Conservation (phyloP, 2,888 invertebrate genomes). For the Cremastinae sp. region DNA sequence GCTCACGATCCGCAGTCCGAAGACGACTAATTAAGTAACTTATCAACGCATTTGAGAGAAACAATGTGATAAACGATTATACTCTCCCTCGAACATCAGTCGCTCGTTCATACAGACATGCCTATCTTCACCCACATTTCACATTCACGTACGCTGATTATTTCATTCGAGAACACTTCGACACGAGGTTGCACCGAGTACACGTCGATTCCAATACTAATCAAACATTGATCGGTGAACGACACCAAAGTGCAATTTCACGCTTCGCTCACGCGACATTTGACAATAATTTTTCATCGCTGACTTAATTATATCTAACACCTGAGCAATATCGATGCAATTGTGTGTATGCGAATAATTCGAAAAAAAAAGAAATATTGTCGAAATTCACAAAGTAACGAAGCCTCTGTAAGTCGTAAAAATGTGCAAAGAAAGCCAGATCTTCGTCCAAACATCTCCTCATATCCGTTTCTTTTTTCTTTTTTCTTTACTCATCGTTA, state of each 20-base stretch:
- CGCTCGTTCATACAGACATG: constrained; percentile 45
- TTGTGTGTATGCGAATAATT: not conserved
- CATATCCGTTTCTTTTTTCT: constrained; percentile 8
- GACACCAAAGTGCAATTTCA: constrained; percentile 41
- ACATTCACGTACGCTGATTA: constrained; percentile 56
- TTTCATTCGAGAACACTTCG: constrained; percentile 62
- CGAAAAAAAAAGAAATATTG: too few species aligned
- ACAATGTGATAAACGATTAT: constrained; percentile 6
- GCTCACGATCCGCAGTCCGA: not conserved
- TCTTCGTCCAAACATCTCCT: constrained; percentile 5
- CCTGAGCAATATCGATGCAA: too few species aligned
- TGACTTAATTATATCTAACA: too few species aligned
- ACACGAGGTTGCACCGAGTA: constrained; percentile 51
- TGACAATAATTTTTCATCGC: too few species aligned
- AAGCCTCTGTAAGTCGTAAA: not conserved
- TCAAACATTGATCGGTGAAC: constrained; percentile 10
- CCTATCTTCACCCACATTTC: constrained; percentile 26
- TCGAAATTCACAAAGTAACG: too few species aligned
- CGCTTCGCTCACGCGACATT: constrained; percentile 53
- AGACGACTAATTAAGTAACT: not conserved
- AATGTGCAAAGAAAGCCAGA: not conserved
- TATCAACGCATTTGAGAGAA: constrained; percentile 17
- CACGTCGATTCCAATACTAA: constrained; percentile 32
- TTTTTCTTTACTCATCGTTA: constrained; percentile 2
- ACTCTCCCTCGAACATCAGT: constrained; percentile 45